These are phyloP conservation scores for Danaus plexippus DNA, from an alignment of 1,140 invertebrate genomes.

Conservation along the genomic window DNA sequence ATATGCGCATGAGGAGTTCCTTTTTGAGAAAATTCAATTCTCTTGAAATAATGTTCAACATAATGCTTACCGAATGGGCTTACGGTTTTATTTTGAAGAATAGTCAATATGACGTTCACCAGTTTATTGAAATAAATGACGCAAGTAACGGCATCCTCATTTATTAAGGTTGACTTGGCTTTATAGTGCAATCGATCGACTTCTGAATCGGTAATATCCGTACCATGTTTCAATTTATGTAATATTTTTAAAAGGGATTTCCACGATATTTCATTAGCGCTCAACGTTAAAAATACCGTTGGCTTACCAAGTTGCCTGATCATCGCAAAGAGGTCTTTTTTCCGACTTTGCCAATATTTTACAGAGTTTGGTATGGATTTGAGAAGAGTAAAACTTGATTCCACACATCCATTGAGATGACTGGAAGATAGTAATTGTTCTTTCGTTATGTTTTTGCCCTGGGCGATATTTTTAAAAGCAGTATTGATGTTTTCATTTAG, in stretches of 20 bases:
- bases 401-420: constrained; percentile 25
- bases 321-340: constrained; percentile 60
- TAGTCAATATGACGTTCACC: constrained; percentile 20
- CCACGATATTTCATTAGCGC: constrained; percentile 57
- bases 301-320: constrained; percentile 48
- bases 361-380: constrained; percentile 28
- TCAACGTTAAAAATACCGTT: constrained; percentile 46
- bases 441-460: constrained; percentile 14
- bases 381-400: constrained; percentile 24
- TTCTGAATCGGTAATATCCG: constrained; percentile 12
- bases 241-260: constrained; percentile 41
- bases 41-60: constrained; percentile 42
- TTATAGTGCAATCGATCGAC: constrained; percentile 19
- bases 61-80: constrained; percentile 42
- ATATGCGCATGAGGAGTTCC: constrained; percentile 37
- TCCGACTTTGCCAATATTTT: constrained; percentile 36
- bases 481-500: constrained; percentile 16
- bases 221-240: constrained; percentile 41
- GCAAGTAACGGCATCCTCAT: constrained; percentile 63
- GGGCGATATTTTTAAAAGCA: constrained; percentile 23
- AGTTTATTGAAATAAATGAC: constrained; percentile 50
- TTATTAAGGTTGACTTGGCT: constrained; percentile 38
- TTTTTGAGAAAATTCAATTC: constrained; percentile 65
- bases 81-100: constrained; percentile 32
- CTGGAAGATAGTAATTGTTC: constrained; percentile 20